Evolutionary conservation across 2,888 invertebrate species (phyloP).

Genomic region (Nomada lathburiana): DNA sequence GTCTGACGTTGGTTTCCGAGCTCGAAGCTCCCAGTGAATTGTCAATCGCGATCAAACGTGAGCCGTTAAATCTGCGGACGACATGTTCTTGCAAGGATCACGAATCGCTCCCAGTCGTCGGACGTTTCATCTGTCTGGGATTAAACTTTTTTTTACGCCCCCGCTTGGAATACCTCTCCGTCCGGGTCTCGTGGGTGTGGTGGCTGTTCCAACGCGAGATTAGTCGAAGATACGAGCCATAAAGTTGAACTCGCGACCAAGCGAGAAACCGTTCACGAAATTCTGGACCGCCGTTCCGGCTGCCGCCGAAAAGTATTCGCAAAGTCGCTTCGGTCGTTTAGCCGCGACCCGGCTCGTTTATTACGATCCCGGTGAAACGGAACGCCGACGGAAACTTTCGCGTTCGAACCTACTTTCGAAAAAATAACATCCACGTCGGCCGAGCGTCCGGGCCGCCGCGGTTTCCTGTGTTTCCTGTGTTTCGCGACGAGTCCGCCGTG

Average conservation of each 20-base stretch:
- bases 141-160: slow-evolving; percentile 50
- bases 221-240: slow-evolving; percentile 64
- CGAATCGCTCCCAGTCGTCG: background rate
- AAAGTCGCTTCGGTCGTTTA: slow-evolving; percentile 25
- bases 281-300: slow-evolving; percentile 6
- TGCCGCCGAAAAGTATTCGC: slow-evolving; percentile 15
- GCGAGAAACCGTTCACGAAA: slow-evolving; percentile 41
- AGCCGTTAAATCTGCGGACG: background rate
- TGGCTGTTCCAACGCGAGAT: slow-evolving; percentile 53
- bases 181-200: slow-evolving; percentile 23
- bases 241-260: slow-evolving; percentile 60
- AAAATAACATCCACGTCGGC: slow-evolving; percentile 33
- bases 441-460: background rate
- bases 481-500: background rate
- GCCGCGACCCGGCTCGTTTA: slow-evolving; percentile 10
- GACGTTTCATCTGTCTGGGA: slow-evolving; percentile 35
- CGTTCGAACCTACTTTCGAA: slow-evolving; percentile 21
- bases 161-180: slow-evolving; percentile 2
- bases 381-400: slow-evolving; percentile 24
- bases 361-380: slow-evolving; percentile 31
- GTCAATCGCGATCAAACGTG: background rate
- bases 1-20: background rate
- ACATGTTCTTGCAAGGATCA: background rate
- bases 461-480: background rate
- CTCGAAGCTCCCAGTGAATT: background rate